phyloP scores from a whole-genome alignment of 2,113 vertebrate species.

The Propithecus coquereli region DNA sequence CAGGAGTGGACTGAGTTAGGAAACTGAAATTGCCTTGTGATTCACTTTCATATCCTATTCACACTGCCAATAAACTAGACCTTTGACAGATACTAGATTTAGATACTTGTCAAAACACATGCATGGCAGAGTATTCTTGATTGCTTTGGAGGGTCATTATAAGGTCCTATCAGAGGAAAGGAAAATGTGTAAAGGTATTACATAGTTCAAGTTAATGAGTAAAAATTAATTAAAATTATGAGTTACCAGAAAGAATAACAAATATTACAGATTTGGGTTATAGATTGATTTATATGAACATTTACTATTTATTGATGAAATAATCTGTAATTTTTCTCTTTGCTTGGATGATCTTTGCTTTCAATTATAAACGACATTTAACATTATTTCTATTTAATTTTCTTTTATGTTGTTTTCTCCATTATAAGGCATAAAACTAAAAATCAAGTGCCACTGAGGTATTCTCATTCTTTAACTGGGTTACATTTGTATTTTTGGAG shows the following conservation, averaged over 20 bases:
- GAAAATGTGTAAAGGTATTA: not conserved
- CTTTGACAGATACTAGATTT: not conserved
- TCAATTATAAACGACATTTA: not conserved
- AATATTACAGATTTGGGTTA: not conserved
- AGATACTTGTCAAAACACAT: not conserved
- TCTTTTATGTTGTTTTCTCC: not conserved
- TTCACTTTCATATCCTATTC: not conserved
- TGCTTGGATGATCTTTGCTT: not conserved
- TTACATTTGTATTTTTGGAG: conserved; percentile 63
- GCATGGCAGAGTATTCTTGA: not conserved
- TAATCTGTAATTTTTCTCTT: not conserved
- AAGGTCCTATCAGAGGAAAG: not conserved
- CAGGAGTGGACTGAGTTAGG: not conserved
- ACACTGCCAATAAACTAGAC: not conserved
- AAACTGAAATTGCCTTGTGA: not conserved
- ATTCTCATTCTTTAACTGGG: not conserved
- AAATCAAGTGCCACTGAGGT: conserved; percentile 43
- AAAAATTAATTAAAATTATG: not conserved
- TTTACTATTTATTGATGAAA: not conserved
- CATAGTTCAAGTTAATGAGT: not conserved
- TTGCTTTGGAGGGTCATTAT: not conserved
- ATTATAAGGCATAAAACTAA: not conserved
- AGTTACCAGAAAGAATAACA: not conserved
- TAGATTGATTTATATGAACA: not conserved
- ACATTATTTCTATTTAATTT: not conserved